Base-by-base conservation (phyloP, 2,113 vertebrate genomes). In the Acinonyx jubatus region DNA sequence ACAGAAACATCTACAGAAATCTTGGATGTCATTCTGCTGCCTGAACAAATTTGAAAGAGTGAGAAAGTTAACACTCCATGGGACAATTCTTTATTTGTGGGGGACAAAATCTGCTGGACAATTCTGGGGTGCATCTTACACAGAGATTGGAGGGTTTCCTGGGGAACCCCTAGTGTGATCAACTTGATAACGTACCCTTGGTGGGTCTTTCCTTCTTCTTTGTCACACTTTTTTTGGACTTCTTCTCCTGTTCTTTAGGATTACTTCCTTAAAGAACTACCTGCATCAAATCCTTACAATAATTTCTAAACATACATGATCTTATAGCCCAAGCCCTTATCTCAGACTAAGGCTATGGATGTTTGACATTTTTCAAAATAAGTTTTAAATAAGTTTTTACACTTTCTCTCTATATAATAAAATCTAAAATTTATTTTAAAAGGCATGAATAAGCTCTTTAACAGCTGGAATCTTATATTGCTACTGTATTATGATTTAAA, bases 361-460 rank as follows among this genome's bases (percentile, higher is more conserved):
- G 12, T 74, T 94, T 66, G 31, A 23, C 55, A 19, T 48, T 82
- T 95, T 63, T 94, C 16, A 84, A 55, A 91, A 55, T 57, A 87
- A 45, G 73, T 29, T 76, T 48, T 48, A 14, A 38, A 45, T 6
- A 87, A 48, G 18, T 45, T 83, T 89, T 80, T 68, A 36, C 29
- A 65, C 23, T 71, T 7, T 66, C 4, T 23, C 16, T 45, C 23
- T 41, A 3, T 45, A 50, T 23, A 65, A 69, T n/a, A 31, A 57
- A 63, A 93, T 80, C 25, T 91, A 91, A 68, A 50, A 83, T 93
- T 82, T 41, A 80, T 73, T 63, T 83, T 31, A 91, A 95, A 83
- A 90, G 87, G 68, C 11, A 61, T 1, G 1, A 86, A 84, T 18
- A 93, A 57, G 2, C 5, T 79, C 66, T 90, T 82, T 87, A 93